Evolutionary conservation across 2,797 vertebrate genomes (phyloP), one percentile per base, ranked within the genome.

Genomic region (Galagoides demidoff): DNA sequence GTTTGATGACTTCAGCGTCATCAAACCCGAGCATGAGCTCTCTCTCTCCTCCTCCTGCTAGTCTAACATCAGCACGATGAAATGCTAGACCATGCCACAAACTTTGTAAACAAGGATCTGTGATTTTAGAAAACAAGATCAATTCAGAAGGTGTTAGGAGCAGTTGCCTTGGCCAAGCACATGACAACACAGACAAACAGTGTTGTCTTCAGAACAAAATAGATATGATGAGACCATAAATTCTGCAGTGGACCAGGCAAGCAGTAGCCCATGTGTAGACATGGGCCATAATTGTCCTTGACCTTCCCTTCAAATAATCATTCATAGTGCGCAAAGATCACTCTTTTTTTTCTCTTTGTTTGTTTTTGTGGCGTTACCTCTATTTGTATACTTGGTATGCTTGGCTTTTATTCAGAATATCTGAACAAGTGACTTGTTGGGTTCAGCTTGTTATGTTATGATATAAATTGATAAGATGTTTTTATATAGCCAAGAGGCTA

Each of bases 151-250:
- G 16, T 57, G 23, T 34, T 34, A 37, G 45, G 52, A 52, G 3
- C 0, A 25, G 7, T 34, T 27, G 3, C 5, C 4, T 49, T 73
- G 45, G 23, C 23, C 43, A 43, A 52, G 2, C 23, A 13, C 3
- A 39, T 22, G 23, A 66, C 3, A 68, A 52, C 14, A 82, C 25
- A 16, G 76, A 76, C 2, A 23, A 78, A 79, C 0, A 22, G 59
- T 17, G 8, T 11, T 31, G 3, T 10, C 64, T 77, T 70, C 6
- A 12, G 43, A 61, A 45, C 2, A 11, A 57, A 43, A 25, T 20
- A 3, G 25, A 1, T 2, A 11, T 0, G 6, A 11, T 39, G 66
- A 16, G 27, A 43, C 7, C 12, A 5, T 74, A n/a, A 2, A n/a
- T n/a, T 45, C 20, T 29, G n/a, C 6, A 6, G 10, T 39, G 34